These are phyloP conservation scores for Brachionus sp. DNA, from an alignment of 1,140 invertebrate genomes.

Conservation along the genomic window DNA sequence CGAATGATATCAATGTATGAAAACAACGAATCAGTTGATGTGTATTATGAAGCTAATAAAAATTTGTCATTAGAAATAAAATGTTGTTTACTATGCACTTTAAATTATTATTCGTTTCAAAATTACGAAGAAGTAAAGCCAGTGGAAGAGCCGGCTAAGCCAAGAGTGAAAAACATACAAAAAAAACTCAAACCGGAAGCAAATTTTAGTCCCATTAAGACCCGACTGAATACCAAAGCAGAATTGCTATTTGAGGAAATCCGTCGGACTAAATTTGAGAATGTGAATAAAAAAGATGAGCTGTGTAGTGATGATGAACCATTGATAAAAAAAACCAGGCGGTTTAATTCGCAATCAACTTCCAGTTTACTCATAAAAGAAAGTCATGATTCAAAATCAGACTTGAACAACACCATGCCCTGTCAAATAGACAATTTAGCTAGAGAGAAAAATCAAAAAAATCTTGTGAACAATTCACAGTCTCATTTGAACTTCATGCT, in stretches of 20 bases:
- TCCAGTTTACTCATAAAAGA: not conserved
- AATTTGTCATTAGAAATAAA: not conserved
- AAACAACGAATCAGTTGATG: not conserved
- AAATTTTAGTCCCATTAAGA: not conserved
- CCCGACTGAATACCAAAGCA: not conserved
- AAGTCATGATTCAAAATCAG: not conserved
- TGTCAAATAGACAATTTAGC: not conserved
- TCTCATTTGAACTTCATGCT: not conserved
- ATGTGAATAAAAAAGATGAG: not conserved
- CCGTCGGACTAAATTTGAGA: not conserved
- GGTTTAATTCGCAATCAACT: not conserved
- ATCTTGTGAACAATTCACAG: not conserved
- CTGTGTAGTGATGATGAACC: not conserved
- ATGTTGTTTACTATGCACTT: conserved; percentile 14
- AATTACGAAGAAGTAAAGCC: not conserved
- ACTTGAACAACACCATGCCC: not conserved
- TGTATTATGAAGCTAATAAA: not conserved
- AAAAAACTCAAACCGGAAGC: conserved; percentile 9
- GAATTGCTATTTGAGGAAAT: not conserved
- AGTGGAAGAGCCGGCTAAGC: not conserved
- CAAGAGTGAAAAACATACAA: not conserved
- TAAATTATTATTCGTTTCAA: not conserved
- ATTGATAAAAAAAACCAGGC: not conserved
- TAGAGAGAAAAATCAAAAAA: not conserved
- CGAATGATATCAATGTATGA: not conserved